Conservation (phyloP, 1,140 invertebrate genomes). For the Musca vetustissima region DNA sequence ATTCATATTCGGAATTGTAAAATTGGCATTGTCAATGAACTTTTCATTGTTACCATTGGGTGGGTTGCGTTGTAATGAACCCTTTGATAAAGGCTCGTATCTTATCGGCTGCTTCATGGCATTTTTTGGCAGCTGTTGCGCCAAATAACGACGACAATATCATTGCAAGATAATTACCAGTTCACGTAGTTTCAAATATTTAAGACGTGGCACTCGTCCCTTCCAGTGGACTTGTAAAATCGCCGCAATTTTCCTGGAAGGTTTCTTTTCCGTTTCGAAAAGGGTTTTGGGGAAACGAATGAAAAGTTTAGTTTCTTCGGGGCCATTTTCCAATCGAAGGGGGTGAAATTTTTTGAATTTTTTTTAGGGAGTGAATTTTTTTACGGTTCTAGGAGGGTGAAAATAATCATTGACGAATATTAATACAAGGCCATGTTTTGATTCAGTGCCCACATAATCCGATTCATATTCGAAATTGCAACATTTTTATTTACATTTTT, state of each 20-base stretch:
- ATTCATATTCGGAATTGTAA: too few relatives aligned
- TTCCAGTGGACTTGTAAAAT: constrained; percentile 82
- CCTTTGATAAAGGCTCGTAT: constrained; percentile 75
- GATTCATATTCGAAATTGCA: too few relatives aligned
- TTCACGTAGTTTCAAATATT: constrained; percentile 66
- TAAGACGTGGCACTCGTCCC: constrained; percentile 69
- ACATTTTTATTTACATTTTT: too few relatives aligned
- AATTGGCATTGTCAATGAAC: constrained; percentile 80
- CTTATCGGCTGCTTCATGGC: constrained; percentile 67
- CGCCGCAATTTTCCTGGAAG: constrained; percentile 77
- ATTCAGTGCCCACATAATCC: too few relatives aligned
- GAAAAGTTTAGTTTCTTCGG: constrained; percentile 88
- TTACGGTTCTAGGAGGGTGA: too few relatives aligned
- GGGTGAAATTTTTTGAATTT: too few relatives aligned
- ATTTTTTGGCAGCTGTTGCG: constrained; percentile 66
- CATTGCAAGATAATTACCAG: constrained; percentile 74
- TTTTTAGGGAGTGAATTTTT: too few relatives aligned
- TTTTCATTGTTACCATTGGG: constrained; percentile 73
- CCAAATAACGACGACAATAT: constrained; percentile 72
- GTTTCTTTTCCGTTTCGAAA: constrained; percentile 86
- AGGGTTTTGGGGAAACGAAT: constrained; percentile 86
- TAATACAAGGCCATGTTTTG: too few relatives aligned
- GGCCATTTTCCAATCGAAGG: too few relatives aligned
- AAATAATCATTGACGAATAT: too few relatives aligned
- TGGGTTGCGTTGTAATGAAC: constrained; percentile 82